A percentile compares a stretch with the other conserved stretches of the same genome.
Conservation (phyloP, 2,888 invertebrate genomes). For the Cryptosula pallasiana region DNA sequence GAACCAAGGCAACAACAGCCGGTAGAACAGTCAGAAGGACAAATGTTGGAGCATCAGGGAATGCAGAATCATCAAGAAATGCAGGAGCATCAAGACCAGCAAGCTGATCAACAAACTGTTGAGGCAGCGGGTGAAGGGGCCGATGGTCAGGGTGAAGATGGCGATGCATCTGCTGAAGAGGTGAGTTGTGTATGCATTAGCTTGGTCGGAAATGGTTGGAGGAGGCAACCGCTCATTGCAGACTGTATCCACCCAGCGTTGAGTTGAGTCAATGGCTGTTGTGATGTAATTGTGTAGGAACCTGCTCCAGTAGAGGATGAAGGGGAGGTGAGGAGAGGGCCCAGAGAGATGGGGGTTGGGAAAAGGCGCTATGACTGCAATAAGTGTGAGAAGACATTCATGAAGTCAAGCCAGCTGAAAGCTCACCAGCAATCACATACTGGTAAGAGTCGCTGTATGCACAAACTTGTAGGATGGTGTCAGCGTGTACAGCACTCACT, state of each 20-base stretch:
- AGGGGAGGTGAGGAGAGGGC: constrained; percentile 27
- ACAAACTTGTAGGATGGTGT: no score
- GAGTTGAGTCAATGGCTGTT: no score
- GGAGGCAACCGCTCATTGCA: no score
- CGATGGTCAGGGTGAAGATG: neutral
- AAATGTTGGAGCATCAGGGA: neutral
- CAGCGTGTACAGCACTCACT: no score
- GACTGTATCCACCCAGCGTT: no score
- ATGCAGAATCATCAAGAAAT: neutral
- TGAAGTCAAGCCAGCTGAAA: constrained; percentile 55
- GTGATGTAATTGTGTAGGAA: no score
- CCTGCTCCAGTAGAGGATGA: neutral
- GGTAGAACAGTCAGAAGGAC: neutral
- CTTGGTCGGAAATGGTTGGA: no score
- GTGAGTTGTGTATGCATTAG: neutral
- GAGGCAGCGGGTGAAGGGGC: neutral
- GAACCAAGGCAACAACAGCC: neutral
- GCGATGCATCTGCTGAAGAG: neutral
- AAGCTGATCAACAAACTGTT: neutral
- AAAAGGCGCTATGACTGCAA: constrained; percentile 42
- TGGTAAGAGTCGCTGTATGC: no score
- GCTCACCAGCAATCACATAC: constrained; percentile 55
- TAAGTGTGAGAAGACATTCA: constrained; percentile 54
- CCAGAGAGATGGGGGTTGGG: constrained; percentile 16
- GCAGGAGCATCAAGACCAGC: neutral